A percentile compares a stretch with the other conserved stretches of the same genome.
Conservation (phyloP, 2,113 vertebrate species). For the Xiphias gladius region DNA sequence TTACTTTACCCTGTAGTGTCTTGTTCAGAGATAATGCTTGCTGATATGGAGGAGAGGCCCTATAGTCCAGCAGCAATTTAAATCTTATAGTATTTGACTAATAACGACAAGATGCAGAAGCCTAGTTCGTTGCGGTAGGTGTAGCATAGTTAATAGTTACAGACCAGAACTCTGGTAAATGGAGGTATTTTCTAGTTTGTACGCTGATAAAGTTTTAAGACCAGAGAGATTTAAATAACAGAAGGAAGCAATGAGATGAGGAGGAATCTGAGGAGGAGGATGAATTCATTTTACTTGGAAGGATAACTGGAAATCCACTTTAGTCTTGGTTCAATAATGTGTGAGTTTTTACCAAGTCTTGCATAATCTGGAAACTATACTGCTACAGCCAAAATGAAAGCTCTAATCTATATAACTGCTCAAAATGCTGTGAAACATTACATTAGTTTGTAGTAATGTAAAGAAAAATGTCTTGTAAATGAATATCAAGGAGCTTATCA, state of each 20-base stretch:
- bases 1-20: conserved; percentile 37
- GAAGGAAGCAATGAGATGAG: not conserved
- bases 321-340: conserved; percentile 16
- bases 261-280: conserved; percentile 18
- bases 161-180: not conserved
- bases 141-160: not conserved
- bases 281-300: conserved; percentile 36
- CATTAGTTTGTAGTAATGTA: not conserved
- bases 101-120: not conserved
- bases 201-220: not conserved
- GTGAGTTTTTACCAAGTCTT: conserved; percentile 29
- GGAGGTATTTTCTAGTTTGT: not conserved
- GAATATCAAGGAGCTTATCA: not conserved
- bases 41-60: conserved; percentile 4
- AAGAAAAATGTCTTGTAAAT: not conserved
- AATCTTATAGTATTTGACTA: not conserved
- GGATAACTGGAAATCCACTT: conserved; percentile 39
- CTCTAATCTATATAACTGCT: conserved; percentile 8
- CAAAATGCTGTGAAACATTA: not conserved
- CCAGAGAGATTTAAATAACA: not conserved
- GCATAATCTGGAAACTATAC: conserved; percentile 23
- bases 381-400: conserved; percentile 5
- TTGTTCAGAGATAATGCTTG: conserved; percentile 20
- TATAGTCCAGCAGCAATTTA: not conserved
- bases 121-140: not conserved